Conservation (phyloP, 2,113 vertebrate species). For the Chroicocephalus ridibundus region DNA sequence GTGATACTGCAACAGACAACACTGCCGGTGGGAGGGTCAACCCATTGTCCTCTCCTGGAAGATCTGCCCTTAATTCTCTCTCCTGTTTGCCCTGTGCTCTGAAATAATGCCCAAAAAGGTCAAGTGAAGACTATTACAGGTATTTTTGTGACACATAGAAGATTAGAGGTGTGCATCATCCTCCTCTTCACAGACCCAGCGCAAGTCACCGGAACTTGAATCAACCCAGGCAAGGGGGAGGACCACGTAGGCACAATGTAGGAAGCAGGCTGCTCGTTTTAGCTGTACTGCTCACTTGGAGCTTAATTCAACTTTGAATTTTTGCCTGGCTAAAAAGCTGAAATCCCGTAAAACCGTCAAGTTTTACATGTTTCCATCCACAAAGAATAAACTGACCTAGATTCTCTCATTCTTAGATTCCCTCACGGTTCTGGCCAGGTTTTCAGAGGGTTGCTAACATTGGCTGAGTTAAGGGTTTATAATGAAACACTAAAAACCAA, state of each 20-base stretch:
- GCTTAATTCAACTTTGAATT: not conserved
- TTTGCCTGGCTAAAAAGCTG: not conserved
- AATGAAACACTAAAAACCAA: conserved; percentile 67
- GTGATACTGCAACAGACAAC: not conserved
- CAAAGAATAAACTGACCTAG: conserved; percentile 49
- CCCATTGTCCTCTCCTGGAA: not conserved
- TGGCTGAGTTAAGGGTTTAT: conserved; percentile 59
- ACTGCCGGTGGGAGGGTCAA: not conserved
- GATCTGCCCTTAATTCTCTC: not conserved
- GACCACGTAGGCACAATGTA: not conserved
- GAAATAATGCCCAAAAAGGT: not conserved
- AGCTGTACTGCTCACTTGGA: not conserved
- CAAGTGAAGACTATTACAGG: not conserved
- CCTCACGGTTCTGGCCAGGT: conserved; percentile 38
- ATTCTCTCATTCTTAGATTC: conserved; percentile 55
- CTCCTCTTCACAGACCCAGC: not conserved
- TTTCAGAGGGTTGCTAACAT: conserved; percentile 60
- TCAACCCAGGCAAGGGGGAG: not conserved
- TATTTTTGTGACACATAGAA: not conserved
- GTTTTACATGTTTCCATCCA: conserved; percentile 50
- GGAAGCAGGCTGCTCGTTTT: not conserved
- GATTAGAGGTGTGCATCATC: not conserved
- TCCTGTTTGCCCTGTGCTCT: not conserved
- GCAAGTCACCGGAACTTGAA: not conserved
- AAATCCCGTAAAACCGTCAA: not conserved